Base-by-base conservation (phyloP, 2,888 invertebrate genomes). In the Lamellibrachia columna region DNA sequence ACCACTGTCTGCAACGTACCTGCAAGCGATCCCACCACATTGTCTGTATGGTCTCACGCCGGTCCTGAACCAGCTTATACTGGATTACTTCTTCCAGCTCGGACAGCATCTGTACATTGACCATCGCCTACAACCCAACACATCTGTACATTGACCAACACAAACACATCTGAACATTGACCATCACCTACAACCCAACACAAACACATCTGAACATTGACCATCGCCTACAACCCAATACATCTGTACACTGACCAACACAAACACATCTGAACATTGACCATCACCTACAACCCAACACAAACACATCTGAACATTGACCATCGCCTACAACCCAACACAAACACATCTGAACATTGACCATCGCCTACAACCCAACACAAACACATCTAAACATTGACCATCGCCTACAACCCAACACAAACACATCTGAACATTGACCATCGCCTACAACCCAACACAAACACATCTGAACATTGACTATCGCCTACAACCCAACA, bases 71-170 rank as follows among this genome's bases (percentile, higher is more conserved):
- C 90, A 99, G 97, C 96, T 99, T 99, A 96, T 98, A 99, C 95
- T 99, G 99, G 92, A 99, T 99, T 0, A 99, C 98, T 97, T 99
- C 99, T 96, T 99, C 99, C 93, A 99, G 97, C 96, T 99, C 99
- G 0, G 99, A 98, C 92, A 99, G 97, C 97, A 99, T 98, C 96
- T 99, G 99, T 0, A 99, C 99, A 94, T 98, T 98, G 0, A 99
- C 99, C 98, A 99, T 98, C 93, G 96, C 95, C 97, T 96, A 93
- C 1, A 93, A 92, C 40, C 91, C 91, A 90, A 93, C 92, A 90
- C 22, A 91, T 7, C 53, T 53, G 91, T 9, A 91, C 22, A 52
- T 15, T 28, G 22, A 91, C 53, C 91, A 91, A 40, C 40, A 40
- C 91, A 92, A 90, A 93, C 92, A 90, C 22, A 91, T 7, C 53